These are phyloP conservation scores for Polypterus bichir DNA, from an alignment of 2,113 vertebrate genomes.

Conservation along the genomic window DNA sequence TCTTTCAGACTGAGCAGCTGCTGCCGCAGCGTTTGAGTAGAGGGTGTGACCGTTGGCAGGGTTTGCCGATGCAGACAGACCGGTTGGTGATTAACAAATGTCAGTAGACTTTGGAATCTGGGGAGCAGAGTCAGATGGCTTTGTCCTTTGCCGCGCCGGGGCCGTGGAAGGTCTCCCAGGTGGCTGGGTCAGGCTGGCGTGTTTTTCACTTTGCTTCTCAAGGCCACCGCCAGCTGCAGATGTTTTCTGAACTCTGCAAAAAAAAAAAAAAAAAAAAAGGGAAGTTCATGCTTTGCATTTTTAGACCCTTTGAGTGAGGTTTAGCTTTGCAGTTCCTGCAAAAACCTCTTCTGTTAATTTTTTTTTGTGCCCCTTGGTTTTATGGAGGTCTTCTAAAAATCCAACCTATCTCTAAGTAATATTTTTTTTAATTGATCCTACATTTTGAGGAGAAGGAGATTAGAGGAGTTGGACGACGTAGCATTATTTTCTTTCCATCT, in stretches of 20 bases:
- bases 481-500: too few relatives aligned
- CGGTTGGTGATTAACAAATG: slow-evolving; percentile 98
- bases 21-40: slow-evolving; percentile 66
- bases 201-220: slow-evolving; percentile 18
- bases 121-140: slow-evolving; percentile 69
- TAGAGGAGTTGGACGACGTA: too few relatives aligned
- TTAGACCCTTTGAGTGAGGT: slow-evolving; percentile 39
- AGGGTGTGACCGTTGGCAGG: slow-evolving; percentile 87
- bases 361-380: slow-evolving; percentile 16
- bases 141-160: slow-evolving; percentile 55
- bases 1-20: slow-evolving; percentile 65
- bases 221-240: slow-evolving; percentile 33
- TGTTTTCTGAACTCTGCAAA: slow-evolving; percentile 28
- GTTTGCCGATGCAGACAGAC: slow-evolving; percentile 76
- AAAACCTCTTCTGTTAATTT: slow-evolving; percentile 3
- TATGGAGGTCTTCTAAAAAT: slow-evolving; percentile 16
- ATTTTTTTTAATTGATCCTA: too few relatives aligned
- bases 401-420: slow-evolving; percentile 10
- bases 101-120: slow-evolving; percentile 98
- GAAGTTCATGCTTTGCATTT: slow-evolving; percentile 52
- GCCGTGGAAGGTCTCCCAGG: slow-evolving; percentile 60
- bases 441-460: too few relatives aligned
- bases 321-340: slow-evolving; percentile 30
- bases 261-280: slow-evolving; percentile 21
- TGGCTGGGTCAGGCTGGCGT: slow-evolving; percentile 49